phyloP scores from a whole-genome alignment of 2,797 vertebrate species.

The Sternotherus odoratus region DNA sequence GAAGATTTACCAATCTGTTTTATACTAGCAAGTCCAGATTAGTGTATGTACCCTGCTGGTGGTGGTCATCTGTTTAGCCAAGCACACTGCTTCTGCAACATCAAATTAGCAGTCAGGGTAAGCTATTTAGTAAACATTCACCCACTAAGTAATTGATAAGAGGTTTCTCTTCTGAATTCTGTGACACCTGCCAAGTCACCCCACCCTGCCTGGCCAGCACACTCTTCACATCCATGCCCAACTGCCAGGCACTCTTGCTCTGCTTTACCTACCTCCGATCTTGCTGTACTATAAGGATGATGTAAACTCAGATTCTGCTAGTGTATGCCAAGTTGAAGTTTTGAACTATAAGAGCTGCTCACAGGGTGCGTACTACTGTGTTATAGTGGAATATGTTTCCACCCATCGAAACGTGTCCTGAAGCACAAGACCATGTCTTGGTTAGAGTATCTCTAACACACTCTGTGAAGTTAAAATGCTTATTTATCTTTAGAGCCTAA shows the following conservation, averaged over 20 bases:
- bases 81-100: background rate
- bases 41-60: rapidly evolving
- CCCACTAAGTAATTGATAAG: background rate
- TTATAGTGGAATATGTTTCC: background rate
- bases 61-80: rapidly evolving
- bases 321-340: rapidly evolving
- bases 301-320: background rate
- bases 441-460: background rate
- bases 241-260: constrained; percentile 76
- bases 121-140: background rate
- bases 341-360: background rate
- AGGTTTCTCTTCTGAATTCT: rapidly evolving
- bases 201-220: constrained; percentile 12
- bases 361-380: background rate
- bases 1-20: background rate
- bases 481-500: background rate
- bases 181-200: constrained; percentile 19
- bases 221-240: constrained; percentile 49
- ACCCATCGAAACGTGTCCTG: background rate
- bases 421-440: background rate
- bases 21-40: background rate
- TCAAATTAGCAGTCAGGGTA: background rate
- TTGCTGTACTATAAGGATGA: constrained; percentile 47
- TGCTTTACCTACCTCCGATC: constrained; percentile 63
- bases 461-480: background rate